Evolutionary conservation across 2,797 vertebrate genomes (phyloP).

Genomic region (Bovichtus diacanthus): DNA sequence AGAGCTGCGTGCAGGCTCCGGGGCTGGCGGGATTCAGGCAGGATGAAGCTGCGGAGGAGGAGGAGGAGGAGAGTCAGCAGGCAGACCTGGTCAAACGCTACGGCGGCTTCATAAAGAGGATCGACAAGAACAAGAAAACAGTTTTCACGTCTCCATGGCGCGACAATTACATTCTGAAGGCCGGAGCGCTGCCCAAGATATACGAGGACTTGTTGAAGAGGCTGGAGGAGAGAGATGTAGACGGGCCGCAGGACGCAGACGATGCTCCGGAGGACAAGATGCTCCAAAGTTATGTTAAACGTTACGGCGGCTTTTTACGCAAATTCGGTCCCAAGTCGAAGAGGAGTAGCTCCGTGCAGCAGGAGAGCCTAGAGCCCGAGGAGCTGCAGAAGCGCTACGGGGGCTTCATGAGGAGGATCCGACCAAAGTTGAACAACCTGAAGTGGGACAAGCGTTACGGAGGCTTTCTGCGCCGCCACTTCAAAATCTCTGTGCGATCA

Average conservation of each 20-base stretch:
- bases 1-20: constrained; percentile 85
- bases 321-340: constrained; percentile 91
- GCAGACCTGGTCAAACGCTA: constrained; percentile 79
- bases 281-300: constrained; percentile 79
- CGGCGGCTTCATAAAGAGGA: constrained; percentile 87
- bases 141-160: constrained; percentile 77
- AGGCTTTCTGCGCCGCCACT: constrained; percentile 94
- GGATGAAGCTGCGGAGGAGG: constrained; percentile 54
- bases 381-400: constrained; percentile 96
- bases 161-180: constrained; percentile 80
- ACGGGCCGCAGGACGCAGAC: constrained; percentile 43
- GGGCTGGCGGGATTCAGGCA: constrained; percentile 69
- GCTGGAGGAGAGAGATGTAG: constrained; percentile 68
- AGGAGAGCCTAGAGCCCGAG: constrained; percentile 69
- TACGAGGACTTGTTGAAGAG: constrained; percentile 81
- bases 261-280: constrained; percentile 49
- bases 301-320: constrained; percentile 94
- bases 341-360: constrained; percentile 81
- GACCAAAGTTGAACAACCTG: constrained; percentile 94
- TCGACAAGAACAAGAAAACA: constrained; percentile 87
- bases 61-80: constrained; percentile 64
- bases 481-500: constrained; percentile 92
- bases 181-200: constrained; percentile 75
- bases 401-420: constrained; percentile 94
- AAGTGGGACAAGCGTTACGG: constrained; percentile 98